Evolutionary conservation across 1,140 invertebrate genomes (phyloP).

Genomic region (Euwallacea fornicatus): DNA sequence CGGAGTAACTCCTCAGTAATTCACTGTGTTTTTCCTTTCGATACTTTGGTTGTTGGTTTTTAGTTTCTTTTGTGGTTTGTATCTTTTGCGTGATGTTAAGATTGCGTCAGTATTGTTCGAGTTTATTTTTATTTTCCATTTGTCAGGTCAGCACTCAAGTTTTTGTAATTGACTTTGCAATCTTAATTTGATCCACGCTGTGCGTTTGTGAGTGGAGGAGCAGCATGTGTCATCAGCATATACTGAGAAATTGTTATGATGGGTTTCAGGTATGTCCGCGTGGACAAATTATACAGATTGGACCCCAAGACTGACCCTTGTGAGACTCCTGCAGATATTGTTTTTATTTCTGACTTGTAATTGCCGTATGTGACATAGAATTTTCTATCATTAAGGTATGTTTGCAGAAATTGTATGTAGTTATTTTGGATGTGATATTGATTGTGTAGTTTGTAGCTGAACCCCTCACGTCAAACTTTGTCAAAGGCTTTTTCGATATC

Average conservation of each 20-base stretch:
- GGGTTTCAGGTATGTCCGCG: neutral
- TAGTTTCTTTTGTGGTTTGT: neutral
- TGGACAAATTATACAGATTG: neutral
- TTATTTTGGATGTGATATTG: neutral
- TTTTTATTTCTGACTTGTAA: neutral
- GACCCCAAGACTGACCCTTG: neutral
- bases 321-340: neutral
- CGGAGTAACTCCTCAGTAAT: neutral
- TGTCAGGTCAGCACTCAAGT: neutral
- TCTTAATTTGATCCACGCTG: neutral
- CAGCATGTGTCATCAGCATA: neutral
- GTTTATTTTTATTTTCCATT: constrained; percentile 2
- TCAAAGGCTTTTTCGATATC: constrained; percentile 1
- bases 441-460: neutral
- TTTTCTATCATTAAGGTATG: neutral
- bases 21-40: neutral
- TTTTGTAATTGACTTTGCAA: neutral
- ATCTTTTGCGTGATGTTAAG: neutral
- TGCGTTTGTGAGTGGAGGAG: neutral
- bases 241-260: neutral
- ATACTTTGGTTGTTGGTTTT: neutral
- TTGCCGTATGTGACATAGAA: neutral
- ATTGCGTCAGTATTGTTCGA: neutral
- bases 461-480: neutral
- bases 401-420: neutral